Percentiles rank a stretch among this genome's conserved stretches.
These are phyloP conservation scores for Centropus bengalensis DNA, from an alignment of 2,113 vertebrate species.

Conservation along the genomic window DNA sequence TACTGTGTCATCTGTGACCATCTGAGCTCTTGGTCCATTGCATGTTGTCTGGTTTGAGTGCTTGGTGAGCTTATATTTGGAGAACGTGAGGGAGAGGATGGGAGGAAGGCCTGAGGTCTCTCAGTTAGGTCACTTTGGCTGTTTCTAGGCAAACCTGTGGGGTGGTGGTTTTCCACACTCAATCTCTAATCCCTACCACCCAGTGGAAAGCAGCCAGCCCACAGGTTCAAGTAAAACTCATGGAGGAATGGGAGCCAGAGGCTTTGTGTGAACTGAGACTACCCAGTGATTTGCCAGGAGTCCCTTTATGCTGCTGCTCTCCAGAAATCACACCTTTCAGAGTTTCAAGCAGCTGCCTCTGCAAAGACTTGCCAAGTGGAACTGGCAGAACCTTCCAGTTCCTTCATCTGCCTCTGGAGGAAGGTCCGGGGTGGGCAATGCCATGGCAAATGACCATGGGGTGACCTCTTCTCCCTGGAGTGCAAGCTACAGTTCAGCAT, in stretches of 20 bases:
- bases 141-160: background rate
- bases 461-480: background rate
- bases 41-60: background rate
- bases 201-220: constrained; percentile 1
- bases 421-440: background rate
- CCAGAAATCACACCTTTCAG: constrained; percentile 10
- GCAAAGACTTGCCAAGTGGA: background rate
- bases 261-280: constrained; percentile 2
- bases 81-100: background rate
- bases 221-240: background rate
- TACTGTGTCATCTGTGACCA: background rate
- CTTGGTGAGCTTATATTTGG: background rate
- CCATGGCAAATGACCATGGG: background rate
- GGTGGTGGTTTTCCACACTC: constrained; percentile 6
- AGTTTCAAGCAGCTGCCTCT: constrained; percentile 3
- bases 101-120: background rate
- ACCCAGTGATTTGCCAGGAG: constrained; percentile 4
- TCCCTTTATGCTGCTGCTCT: background rate
- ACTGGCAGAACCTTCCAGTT: background rate
- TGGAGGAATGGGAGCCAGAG: background rate
- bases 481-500: background rate
- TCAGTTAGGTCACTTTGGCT: background rate
- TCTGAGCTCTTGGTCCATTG: background rate
- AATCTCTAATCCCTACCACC: background rate
- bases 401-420: background rate